A percentile compares a stretch with the other conserved stretches of the same genome.
Conservation (phyloP, 2,113 vertebrate genomes). For the Archocentrus centrarchus region DNA sequence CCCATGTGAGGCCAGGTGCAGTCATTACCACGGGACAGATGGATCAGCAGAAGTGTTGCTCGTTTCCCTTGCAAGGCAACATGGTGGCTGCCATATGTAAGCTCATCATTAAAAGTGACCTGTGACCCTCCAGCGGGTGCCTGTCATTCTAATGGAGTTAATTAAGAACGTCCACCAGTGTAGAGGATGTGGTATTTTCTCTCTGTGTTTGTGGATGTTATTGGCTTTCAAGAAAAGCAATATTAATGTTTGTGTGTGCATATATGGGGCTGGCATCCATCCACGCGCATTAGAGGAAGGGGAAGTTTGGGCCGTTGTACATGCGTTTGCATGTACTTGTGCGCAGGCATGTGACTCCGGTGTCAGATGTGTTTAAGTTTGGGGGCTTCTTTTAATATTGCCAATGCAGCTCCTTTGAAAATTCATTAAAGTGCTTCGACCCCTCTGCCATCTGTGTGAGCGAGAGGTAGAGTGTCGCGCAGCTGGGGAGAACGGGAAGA, state of each 20-base stretch:
- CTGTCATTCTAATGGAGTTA: conserved; percentile 60
- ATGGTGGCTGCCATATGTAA: conserved; percentile 73
- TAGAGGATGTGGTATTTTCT: conserved; percentile 31
- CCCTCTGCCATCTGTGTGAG: conserved; percentile 74
- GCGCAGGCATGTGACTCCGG: conserved; percentile 26
- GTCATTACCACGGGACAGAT: conserved; percentile 78
- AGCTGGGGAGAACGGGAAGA: conserved; percentile 67
- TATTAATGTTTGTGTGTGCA: conserved; percentile 2
- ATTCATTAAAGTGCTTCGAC: conserved; percentile 80
- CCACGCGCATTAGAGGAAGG: not conserved
- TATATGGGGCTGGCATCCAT: not conserved
- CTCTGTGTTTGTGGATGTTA: conserved; percentile 45
- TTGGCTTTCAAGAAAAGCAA: conserved; percentile 33
- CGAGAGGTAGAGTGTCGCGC: conserved; percentile 41
- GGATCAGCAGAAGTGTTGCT: conserved; percentile 67
- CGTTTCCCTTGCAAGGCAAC: conserved; percentile 61
- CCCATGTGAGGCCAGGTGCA: conserved; percentile 74
- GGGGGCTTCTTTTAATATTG: conserved; percentile 77
- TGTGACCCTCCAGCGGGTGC: conserved; percentile 61
- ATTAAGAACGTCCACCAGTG: conserved; percentile 46
- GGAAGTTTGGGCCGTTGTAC: not conserved
- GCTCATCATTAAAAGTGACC: conserved; percentile 77
- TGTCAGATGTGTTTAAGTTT: conserved; percentile 71
- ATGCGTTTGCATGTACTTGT: not conserved
- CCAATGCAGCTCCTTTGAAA: conserved; percentile 75